Evolutionary conservation across 2,113 vertebrate genomes (phyloP).

Genomic region (Herpetotheres cachinnans): DNA sequence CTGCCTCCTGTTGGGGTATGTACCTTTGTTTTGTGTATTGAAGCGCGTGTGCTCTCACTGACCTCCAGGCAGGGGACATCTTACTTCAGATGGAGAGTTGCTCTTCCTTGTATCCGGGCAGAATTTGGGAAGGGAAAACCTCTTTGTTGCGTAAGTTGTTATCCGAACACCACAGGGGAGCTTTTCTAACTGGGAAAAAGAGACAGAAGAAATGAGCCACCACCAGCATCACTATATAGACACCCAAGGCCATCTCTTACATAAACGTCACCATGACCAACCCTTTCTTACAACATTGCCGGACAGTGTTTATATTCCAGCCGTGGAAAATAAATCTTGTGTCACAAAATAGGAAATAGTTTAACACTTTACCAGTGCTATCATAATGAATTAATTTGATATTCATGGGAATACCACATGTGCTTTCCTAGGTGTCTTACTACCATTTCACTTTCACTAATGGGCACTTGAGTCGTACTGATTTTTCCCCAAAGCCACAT

Average conservation of each 20-base stretch:
- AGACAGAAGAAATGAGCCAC: background rate
- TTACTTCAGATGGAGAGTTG: background rate
- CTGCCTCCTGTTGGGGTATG: background rate
- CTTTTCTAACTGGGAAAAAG: background rate
- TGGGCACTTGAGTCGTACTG: slow-evolving; percentile 61
- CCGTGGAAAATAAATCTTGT: slow-evolving; percentile 27
- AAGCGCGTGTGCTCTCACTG: background rate
- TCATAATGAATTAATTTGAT: slow-evolving; percentile 58
- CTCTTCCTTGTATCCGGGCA: background rate
- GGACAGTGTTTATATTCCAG: slow-evolving; percentile 14
- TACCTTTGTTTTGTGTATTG: background rate
- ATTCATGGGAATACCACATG: slow-evolving; percentile 45
- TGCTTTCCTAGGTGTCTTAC: slow-evolving; percentile 60
- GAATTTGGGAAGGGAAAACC: background rate
- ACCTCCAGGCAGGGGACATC: background rate
- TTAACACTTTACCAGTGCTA: slow-evolving; percentile 34
- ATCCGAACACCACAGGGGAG: background rate
- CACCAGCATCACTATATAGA: background rate
- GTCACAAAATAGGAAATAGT: slow-evolving; percentile 21
- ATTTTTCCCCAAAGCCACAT: slow-evolving; percentile 72
- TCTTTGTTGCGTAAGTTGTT: background rate
- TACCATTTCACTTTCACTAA: slow-evolving; percentile 68
- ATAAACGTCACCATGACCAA: background rate
- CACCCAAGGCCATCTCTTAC: background rate
- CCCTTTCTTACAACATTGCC: background rate